Evolutionary conservation across 2,797 vertebrate species (phyloP), one percentile per base, ranked within the genome.

Genomic region (Sparus aurata): DNA sequence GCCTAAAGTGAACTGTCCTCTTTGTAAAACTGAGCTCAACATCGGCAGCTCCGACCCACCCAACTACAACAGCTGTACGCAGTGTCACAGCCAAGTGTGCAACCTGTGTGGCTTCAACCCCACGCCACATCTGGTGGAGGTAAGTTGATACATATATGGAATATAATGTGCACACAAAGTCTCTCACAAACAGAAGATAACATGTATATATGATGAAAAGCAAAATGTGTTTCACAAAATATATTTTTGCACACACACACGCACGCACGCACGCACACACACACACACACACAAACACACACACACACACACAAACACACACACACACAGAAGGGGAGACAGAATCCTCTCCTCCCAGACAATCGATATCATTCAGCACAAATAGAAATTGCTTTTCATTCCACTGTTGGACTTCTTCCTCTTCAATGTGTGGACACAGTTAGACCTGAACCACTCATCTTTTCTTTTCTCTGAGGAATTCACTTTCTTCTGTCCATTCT

Each of bases 71-170:
- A 95, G 94, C 83, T 99, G 98, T 80, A 99, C 98, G 0, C 96
- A 97, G 91, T 99, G 98, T 91, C 96, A 92, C 69, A 96, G 94
- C 80, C 97, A 97, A 93, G 98, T 99, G 93, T 99, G 98, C 92
- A 99, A 97, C 93, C 94, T 98, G 86, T 99, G 98, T 57, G 98
- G 98, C 90, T 99, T 99, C 96, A 99, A 99, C 94, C 98, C 98
- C 2, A 97, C 97, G 0, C 98, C 98, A 52, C 98, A 99, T 85
- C 95, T 99, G 91, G 94, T 97, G 60, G 97, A 99, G 97, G 98
- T 99, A 98, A 97, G 97, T 78, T 27, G 3, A 79, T 0, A 62
- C 23, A 16, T 15, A 46, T 41, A 79, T 63, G 38, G 34, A 60
- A 7, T 0, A 11, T 47, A 72, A 0, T 22, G 20, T 23, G 38